phyloP scores from a whole-genome alignment of 2,797 vertebrate genomes.

The Acridotheres tristis region DNA sequence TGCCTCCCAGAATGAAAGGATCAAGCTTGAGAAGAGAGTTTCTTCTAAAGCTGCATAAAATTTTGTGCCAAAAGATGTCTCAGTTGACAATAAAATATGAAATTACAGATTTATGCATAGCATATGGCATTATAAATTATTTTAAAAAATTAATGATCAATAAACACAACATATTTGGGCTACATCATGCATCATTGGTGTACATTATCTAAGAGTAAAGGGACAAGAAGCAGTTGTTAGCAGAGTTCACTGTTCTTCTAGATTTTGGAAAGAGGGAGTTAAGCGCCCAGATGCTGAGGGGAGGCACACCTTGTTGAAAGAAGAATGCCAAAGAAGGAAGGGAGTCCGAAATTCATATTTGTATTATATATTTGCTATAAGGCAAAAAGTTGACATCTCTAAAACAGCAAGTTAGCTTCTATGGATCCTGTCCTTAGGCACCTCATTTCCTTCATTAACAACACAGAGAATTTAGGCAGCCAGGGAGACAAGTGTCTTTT shows the following conservation, averaged over 20 bases:
- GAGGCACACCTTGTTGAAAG: not conserved
- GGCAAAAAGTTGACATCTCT: not conserved
- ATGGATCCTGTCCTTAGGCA: not conserved
- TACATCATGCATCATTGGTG: not conserved
- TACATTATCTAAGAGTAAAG: not conserved
- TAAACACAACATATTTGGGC: not conserved
- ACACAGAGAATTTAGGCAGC: not conserved
- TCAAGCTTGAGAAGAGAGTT: not conserved
- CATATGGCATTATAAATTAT: not conserved
- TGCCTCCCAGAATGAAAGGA: not conserved
- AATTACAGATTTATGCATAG: not conserved
- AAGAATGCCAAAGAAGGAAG: not conserved
- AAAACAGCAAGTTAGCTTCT: not conserved
- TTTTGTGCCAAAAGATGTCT: not conserved
- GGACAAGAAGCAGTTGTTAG: not conserved
- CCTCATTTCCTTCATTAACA: not conserved
- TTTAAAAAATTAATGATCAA: not conserved
- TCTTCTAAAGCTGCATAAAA: not conserved
- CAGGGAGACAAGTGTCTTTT: not conserved
- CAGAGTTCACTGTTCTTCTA: not conserved
- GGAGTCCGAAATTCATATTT: not conserved
- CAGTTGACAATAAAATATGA: not conserved
- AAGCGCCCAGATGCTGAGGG: not conserved
- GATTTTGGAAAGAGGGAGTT: not conserved
- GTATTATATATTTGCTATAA: rapidly evolving